phyloP scores from a whole-genome alignment of 2,113 vertebrate species.

The Riparia riparia region DNA sequence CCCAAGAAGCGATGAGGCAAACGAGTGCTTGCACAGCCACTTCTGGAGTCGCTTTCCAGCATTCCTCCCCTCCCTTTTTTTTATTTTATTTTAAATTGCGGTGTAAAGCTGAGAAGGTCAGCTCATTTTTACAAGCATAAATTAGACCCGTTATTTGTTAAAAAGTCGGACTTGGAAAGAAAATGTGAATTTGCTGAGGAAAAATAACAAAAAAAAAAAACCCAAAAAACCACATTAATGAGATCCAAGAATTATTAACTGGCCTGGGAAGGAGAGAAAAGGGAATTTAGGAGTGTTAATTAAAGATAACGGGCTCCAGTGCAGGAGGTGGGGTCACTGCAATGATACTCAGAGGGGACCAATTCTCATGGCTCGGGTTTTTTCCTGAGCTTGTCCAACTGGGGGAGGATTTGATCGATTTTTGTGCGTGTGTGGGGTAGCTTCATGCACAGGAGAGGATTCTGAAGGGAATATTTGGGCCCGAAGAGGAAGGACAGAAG shows the following conservation, averaged over 20 bases:
- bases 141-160: not conserved
- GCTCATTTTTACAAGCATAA: not conserved
- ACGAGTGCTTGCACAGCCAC: not conserved
- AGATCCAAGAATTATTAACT: conserved; percentile 35
- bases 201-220: conserved; percentile 5
- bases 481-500: not conserved
- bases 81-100: not conserved
- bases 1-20: not conserved
- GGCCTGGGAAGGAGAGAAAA: not conserved
- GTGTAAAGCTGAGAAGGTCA: not conserved
- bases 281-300: not conserved
- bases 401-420: not conserved
- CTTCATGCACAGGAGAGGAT: not conserved
- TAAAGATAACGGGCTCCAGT: not conserved
- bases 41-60: not conserved
- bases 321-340: not conserved
- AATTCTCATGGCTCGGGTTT: not conserved
- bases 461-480: not conserved
- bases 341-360: not conserved
- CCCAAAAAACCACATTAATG: not conserved
- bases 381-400: not conserved
- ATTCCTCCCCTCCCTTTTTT: too few relatives aligned
- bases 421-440: not conserved
- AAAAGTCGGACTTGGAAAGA: not conserved
- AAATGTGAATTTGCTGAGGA: not conserved